Percentiles rank a stretch among this genome's conserved stretches.
phyloP scores from a whole-genome alignment of 2,113 vertebrate species.

The Aspidoscelis tigris region DNA sequence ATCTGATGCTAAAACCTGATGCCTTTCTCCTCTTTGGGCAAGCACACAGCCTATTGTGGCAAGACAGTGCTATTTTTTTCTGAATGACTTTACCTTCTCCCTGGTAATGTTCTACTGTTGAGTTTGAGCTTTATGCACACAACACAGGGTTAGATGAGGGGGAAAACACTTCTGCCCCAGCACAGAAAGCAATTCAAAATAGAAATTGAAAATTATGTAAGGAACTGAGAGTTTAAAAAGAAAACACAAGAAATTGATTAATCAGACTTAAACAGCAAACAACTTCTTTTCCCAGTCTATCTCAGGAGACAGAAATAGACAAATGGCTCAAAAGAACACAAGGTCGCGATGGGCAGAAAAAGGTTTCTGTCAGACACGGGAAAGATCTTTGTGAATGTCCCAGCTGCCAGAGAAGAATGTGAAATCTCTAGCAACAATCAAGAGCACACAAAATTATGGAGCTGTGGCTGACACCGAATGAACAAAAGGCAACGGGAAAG shows the following conservation, averaged over 20 bases:
- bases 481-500: background rate
- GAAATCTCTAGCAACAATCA: background rate
- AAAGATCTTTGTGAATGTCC: background rate
- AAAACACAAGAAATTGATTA: background rate
- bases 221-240: background rate
- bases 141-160: no score
- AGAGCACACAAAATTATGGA: constrained; percentile 7
- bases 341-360: background rate
- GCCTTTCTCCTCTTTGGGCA: no score
- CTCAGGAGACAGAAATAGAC: no score
- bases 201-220: background rate
- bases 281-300: no score
- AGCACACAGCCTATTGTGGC: no score
- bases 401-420: background rate
- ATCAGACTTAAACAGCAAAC: background rate
- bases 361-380: background rate
- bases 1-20: no score
- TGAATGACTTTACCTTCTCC: no score
- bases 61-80: no score
- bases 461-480: background rate
- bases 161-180: no score
- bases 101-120: no score
- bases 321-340: background rate
- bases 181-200: background rate
- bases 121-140: no score